Base-by-base conservation (phyloP, 2,113 vertebrate species). In the Brachypodius melanocephalos region DNA sequence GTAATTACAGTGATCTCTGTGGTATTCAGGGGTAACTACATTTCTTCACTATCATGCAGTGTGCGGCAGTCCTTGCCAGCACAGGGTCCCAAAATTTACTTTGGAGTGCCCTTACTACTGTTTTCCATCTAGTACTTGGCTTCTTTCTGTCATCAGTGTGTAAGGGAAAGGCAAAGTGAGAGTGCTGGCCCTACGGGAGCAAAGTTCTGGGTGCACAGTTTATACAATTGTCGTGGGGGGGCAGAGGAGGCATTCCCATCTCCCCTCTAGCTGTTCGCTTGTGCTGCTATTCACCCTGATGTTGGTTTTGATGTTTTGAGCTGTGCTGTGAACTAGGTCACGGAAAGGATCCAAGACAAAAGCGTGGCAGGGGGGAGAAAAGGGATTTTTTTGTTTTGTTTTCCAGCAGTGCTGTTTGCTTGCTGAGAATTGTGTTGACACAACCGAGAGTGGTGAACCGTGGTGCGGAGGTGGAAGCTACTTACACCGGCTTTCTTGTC, bases 281-380 rank as follows among this genome's bases (percentile, higher is more conserved):
- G 58, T 5, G 11, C 76, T 74, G 73, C 65, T 88, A 0, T 82
- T 89, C 93, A 76, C 67, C 58, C 24, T 43, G 45, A 12, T 59
- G 21, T 59, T 77, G 79, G 49, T 72, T 85, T 90, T 86, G 88
- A 51, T 88, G 63, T 83, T 85, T 66, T 67, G 90, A 73, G 75
- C 72, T 71, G 45, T 55, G 42, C 79, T 83, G 75, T 77, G 92
- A 96, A 95, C 88, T 86, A 83, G 92, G 90, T 95, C 90, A 80
- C 8, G 0, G 85, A 83, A 88, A 77, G 26, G 79, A 88, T 66
- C 68, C 59, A 36, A 90, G 82, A 95, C 94, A 94, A 90, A 96
- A 96, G 94, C 10, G 0, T 45, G 82, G 72, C 4, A 2, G 93
- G 79, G 63, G 79, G 46, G 42, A 54, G 55, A 85, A 52, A 63